Evolutionary conservation across 1,140 invertebrate genomes (phyloP), one percentile per base, ranked within the genome.

Genomic region (Babylonia areolata): DNA sequence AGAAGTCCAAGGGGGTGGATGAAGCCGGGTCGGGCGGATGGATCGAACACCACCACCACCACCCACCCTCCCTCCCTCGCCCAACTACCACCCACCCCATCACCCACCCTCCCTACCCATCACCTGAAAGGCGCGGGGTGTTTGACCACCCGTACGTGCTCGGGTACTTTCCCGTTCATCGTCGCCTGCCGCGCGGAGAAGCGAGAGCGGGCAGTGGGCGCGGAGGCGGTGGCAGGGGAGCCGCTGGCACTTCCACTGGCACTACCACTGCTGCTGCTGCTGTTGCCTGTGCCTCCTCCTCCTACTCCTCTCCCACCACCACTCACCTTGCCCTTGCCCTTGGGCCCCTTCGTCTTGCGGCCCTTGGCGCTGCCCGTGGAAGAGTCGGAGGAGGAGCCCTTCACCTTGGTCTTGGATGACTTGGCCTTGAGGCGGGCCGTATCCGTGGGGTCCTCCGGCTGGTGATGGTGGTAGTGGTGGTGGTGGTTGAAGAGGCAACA

Each of bases 61-160:
- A n/a, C n/a, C n/a, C n/a, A n/a, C n/a, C n/a, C n/a, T n/a, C n/a
- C n/a, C n/a, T n/a, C n/a, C n/a, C n/a, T n/a, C n/a, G n/a, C n/a
- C n/a, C n/a, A n/a, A n/a, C n/a, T n/a, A n/a, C n/a, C n/a, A n/a
- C n/a, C n/a, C n/a, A n/a, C n/a, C n/a, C n/a, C n/a, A n/a, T n/a
- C n/a, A n/a, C n/a, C n/a, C 46, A 51, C 9, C 0, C 46, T 17
- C 46, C 46, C 17, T 2, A 51, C 9, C n/a, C 40, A 28, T 90
- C 88, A 90, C 54, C 88, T 81, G 86, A 90, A 90, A 28, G 89
- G 89, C 85, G 88, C 87, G 12, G 89, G 89, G 71, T 90, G 89
- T 69, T 89, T 90, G 23, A 90, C 82, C 12, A 90, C 86, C 79
- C 86, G 88, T 9, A 85, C 37, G 71, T 90, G 86, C 71, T 90